These are phyloP conservation scores for Zaprionus davidi DNA, from an alignment of 1,140 invertebrate genomes.

Conservation along the genomic window DNA sequence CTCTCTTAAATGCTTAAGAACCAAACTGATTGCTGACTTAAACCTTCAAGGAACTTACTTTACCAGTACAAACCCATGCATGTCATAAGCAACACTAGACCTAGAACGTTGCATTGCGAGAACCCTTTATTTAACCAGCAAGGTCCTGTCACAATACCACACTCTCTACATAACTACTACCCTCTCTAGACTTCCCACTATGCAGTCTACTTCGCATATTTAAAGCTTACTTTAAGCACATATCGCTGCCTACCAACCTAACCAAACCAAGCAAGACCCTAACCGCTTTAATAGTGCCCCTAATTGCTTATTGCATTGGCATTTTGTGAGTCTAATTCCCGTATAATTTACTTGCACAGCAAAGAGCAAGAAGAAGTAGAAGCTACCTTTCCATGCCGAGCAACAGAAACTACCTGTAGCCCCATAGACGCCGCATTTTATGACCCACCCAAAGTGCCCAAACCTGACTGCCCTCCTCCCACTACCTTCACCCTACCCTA, in stretches of 20 bases:
- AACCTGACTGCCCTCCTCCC: neutral
- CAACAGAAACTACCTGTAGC: conserved; percentile 41
- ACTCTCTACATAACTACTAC: neutral
- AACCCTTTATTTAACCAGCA: neutral
- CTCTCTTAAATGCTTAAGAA: too few species aligned
- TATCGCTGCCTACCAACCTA: neutral
- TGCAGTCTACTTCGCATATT: neutral
- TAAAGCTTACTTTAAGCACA: neutral
- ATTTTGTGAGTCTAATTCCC: conserved; percentile 34
- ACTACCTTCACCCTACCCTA: neutral
- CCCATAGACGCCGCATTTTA: conserved; percentile 53
- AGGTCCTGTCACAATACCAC: neutral
- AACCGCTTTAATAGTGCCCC: neutral
- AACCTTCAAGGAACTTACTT: too few species aligned
- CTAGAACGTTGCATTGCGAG: too few species aligned
- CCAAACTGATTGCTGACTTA: too few species aligned
- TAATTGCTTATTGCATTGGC: conserved; percentile 31
- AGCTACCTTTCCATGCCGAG: neutral
- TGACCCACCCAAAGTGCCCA: conserved; percentile 24
- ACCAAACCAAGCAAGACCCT: neutral
- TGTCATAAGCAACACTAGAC: too few species aligned
- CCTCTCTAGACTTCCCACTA: neutral
- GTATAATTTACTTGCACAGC: neutral
- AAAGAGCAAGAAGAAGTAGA: neutral
- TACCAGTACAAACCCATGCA: too few species aligned